Base-by-base conservation (phyloP, 2,888 invertebrate genomes). In the Ectropis crepuscularia region DNA sequence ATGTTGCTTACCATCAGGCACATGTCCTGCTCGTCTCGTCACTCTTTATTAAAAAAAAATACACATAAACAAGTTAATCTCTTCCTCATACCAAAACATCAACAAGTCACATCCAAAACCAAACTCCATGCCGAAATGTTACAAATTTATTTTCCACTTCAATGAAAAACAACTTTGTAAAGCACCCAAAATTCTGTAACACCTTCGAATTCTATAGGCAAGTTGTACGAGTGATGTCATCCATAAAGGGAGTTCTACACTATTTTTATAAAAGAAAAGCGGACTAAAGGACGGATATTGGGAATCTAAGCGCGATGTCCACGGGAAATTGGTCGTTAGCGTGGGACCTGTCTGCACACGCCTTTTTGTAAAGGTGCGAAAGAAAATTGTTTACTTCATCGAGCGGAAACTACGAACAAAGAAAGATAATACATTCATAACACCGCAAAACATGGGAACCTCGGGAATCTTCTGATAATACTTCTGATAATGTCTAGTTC, bases 251-350 rank as follows among this genome's bases (percentile, higher is more conserved):
- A 36, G 42, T 51, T 58, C 11, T 53, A 57, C 61, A 61, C 65
- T 59, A 62, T 62, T 55, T 64, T 50, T 54, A 46, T 57, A 42
- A 67, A 68, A 68, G 61, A 65, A 65, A 68, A 50, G 47, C 43
- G 67, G 62, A 63, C 47, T 51, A 53, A 47, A 57, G 46, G 28
- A 53, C 71, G 73, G 73, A 73, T 68, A 73, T 71, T 70, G 73
- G 70, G 62, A 66, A 71, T 67, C 67, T 70, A 63, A 70, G 66
- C 67, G 68, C 63, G 57, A 69, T 61, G 74, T 65, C 71, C 60
- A 66, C 42, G 61, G 76, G 75, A 76, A 75, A 76, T 76, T 76
- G 74, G 58, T 72, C 69, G 74, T 76, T 75, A 76, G 57, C 47
- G 42, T 57, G 11, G 46, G 65, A 55, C 65, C 59, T 61, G 65